phyloP scores from a whole-genome alignment of 2,113 vertebrate species.

The Nothobranchius furzeri region DNA sequence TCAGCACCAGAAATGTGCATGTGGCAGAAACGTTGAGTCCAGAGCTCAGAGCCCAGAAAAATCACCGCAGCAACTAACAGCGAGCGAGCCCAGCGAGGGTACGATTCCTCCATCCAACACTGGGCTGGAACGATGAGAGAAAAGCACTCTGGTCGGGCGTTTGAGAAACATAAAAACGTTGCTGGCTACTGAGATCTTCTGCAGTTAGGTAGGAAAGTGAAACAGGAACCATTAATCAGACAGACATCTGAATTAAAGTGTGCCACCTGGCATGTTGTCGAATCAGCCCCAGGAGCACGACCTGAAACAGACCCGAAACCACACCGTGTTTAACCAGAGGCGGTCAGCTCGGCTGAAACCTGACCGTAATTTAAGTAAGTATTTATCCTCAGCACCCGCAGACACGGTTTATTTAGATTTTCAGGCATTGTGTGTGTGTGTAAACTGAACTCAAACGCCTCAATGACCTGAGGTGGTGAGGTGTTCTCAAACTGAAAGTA shows the following conservation, averaged over 20 bases:
- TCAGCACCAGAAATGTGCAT: constrained; percentile 35
- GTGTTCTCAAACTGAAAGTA: constrained; percentile 53
- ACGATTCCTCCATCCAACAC: constrained; percentile 27
- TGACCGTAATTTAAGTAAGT: not conserved
- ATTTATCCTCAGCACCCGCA: too few relatives aligned
- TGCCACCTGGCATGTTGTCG: constrained; percentile 49
- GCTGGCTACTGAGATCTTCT: not conserved
- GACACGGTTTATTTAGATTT: not conserved
- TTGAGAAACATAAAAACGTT: not conserved
- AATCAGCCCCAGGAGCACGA: constrained; percentile 44
- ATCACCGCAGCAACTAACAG: constrained; percentile 48
- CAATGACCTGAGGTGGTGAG: constrained; percentile 44
- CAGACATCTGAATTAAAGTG: constrained; percentile 27
- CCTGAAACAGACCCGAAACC: constrained; percentile 28
- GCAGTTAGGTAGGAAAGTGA: constrained; percentile 19
- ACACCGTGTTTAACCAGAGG: not conserved
- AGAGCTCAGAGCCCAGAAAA: constrained; percentile 32
- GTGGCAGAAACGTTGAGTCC: constrained; percentile 31
- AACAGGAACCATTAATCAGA: constrained; percentile 36
- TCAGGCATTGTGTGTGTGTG: not conserved
- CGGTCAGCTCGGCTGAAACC: not conserved
- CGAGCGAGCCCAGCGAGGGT: constrained; percentile 22
- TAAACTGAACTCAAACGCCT: constrained; percentile 18
- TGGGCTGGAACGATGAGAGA: constrained; percentile 21
- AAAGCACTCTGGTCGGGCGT: constrained; percentile 10